Base-by-base conservation (phyloP, 2,113 vertebrate species). In the Solea senegalensis region DNA sequence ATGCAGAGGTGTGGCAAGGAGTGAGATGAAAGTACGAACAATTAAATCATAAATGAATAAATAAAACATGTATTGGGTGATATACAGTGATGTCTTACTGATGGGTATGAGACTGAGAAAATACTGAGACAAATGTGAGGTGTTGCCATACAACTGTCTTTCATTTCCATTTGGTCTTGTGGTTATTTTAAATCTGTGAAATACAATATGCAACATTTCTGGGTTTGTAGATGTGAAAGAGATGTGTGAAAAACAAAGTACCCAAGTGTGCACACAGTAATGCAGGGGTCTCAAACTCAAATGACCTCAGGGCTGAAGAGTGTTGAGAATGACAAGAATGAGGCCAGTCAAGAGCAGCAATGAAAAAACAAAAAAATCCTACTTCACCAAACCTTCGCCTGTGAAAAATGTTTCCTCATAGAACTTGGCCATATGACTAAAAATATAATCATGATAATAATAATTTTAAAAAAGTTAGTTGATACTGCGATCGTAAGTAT, bases 31-130 rank as follows among this genome's bases (percentile, higher is more conserved):
- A 72, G 28, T 59, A 57, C 26, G 69, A 72, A 75, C 40, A 75
- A 63, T 72, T 4, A 65, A 81, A 78, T 65, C 45, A 72, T 13
- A 62, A 72, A 77, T 53, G 45, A 84, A 65, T 39, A 76, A 82
- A 76, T n/a, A 65, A 68, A 73, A 39, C 40, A 78, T 34, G 51
- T 66, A 44, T 78, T 85, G 82, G 16, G 16, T 71, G 67, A 72
- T 27, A 57, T 15, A 53, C 14, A 48, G 61, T 66, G 72, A 72
- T 56, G 64, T 60, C 21, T 39, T 16, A 48, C 53, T 68, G 54
- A 76, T 74, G 71, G 43, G 9, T 13, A 46, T 1, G 13, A 58
- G 3, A 57, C 26, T 56, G 2, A 61, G 7, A 67, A 50, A 55
- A 51, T 40, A 65, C 40, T 60, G 4, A 69, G n/a, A 51, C 41